phyloP scores from a whole-genome alignment of 2,888 invertebrate genomes.

The Atethmia centrago region DNA sequence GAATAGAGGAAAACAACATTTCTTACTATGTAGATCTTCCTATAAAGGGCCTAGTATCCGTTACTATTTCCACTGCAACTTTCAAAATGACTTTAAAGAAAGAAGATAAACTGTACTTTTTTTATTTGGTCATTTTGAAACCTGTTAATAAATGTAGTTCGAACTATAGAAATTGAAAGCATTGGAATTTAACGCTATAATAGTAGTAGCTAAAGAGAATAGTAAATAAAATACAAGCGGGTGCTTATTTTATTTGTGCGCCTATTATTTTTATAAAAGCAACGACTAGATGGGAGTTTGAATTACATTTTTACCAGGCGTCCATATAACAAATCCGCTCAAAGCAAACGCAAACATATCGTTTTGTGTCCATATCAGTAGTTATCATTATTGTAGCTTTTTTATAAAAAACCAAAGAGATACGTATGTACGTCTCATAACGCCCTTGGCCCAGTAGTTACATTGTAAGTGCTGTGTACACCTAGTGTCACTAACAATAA shows the following conservation, averaged over 20 bases:
- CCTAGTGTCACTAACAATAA: slow-evolving; percentile 14
- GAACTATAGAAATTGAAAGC: slow-evolving; percentile 18
- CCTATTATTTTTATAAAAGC: slow-evolving; percentile 52
- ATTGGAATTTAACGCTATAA: slow-evolving; percentile 10
- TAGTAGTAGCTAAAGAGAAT: slow-evolving; percentile 9
- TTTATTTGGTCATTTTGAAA: slow-evolving; percentile 9
- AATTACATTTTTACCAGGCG: slow-evolving; percentile 57
- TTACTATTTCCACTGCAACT: background rate
- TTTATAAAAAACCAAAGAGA: slow-evolving; percentile 30
- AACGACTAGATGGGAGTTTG: slow-evolving; percentile 35
- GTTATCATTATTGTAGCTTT: slow-evolving; percentile 32
- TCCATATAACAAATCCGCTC: slow-evolving; percentile 9
- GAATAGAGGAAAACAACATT: slow-evolving; percentile 5
- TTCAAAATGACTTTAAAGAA: slow-evolving; percentile 15
- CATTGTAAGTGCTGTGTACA: slow-evolving; percentile 9
- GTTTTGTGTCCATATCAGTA: slow-evolving; percentile 24
- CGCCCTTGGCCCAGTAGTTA: slow-evolving; percentile 34
- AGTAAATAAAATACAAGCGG: slow-evolving; percentile 26
- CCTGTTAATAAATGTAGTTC: background rate
- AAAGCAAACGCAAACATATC: slow-evolving; percentile 12
- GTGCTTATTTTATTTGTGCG: slow-evolving; percentile 38
- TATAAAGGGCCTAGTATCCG: background rate
- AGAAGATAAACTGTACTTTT: background rate
- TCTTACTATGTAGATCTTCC: background rate
- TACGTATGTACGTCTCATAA: slow-evolving; percentile 4